Percentiles rank a stretch among this genome's conserved stretches.
These are phyloP conservation scores for Poecile montanus DNA, from an alignment of 2,797 vertebrate genomes.

Conservation along the genomic window DNA sequence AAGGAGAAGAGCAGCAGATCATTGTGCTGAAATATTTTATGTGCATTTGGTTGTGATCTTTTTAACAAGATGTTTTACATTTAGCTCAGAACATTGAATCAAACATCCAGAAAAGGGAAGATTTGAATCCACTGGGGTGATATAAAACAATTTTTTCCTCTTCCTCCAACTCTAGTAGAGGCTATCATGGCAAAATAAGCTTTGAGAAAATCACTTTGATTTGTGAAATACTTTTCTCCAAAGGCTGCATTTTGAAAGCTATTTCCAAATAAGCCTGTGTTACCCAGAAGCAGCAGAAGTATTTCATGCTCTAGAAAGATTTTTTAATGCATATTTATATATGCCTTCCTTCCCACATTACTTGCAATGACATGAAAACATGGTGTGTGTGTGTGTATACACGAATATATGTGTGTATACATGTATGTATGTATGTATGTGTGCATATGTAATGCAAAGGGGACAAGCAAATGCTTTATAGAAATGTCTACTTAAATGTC, in stretches of 20 bases:
- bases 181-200: neutral
- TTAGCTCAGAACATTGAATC: neutral
- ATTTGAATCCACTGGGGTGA: neutral
- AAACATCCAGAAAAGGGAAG: neutral
- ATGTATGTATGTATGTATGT: neutral
- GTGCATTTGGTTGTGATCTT: neutral
- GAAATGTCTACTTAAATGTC: constrained; percentile 38
- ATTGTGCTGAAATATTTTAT: neutral
- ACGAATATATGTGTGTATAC: neutral
- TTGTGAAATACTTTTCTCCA: constrained; percentile 16
- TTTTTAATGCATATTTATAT: neutral
- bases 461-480: neutral
- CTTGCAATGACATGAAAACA: neutral
- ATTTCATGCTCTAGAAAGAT: neutral
- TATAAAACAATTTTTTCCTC: neutral
- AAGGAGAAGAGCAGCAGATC: neutral
- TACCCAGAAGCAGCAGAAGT: neutral
- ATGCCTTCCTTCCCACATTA: neutral
- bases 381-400: neutral
- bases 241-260: constrained; percentile 16
- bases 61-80: neutral
- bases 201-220: constrained; percentile 5
- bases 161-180: neutral
- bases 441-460: neutral
- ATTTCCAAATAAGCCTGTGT: neutral